Evolutionary conservation across 2,888 invertebrate species (phyloP), one percentile per base, ranked within the genome.

Genomic region (Julus scanicus): DNA sequence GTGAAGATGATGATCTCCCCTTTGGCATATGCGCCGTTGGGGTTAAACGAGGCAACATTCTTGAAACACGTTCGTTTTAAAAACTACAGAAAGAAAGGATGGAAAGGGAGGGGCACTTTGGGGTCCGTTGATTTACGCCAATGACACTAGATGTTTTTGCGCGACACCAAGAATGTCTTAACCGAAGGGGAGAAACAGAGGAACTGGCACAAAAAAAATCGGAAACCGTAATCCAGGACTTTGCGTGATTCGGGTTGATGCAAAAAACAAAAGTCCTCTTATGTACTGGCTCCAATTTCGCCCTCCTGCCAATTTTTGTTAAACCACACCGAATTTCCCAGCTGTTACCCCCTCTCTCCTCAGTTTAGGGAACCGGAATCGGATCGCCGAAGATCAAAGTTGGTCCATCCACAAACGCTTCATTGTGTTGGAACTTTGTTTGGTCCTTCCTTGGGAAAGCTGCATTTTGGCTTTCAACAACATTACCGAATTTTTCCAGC

Each of bases 71-170:
- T 63, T n/a, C 63, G n/a, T 29, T 29, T 71, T 8, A 71, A 71
- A 20, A 71, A 71, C 9, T 71, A 20, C 71, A n/a, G n/a, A 63
- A 15, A 63, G 17, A 29, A 20, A 71, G 20, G 71, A 71, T 71
- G 71, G 71, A 4, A 6, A 71, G 71, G 71, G 71, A 71, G 71
- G 71, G n/a, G 71, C 29, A 71, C 20, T 17, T 71, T 71, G 29
- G 71, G 71, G 29, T 44, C 71, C 71, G 71, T n/a, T 71, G 71
- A 71, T 71, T 71, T 71, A 71, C 71, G 71, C 71, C 71, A 71
- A 71, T 71, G 71, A 71, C 71, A n/a, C 71, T 29, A 4, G 71
- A 29, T 6, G 9, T 9, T 53, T 53, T 11, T 11, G 11, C 48
- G 11, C 53, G 53, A 53, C 53, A 53, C 4, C 53, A 53, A 53